Conservation (phyloP, 2,888 invertebrate species). For the Megastigmus dorsalis region DNA sequence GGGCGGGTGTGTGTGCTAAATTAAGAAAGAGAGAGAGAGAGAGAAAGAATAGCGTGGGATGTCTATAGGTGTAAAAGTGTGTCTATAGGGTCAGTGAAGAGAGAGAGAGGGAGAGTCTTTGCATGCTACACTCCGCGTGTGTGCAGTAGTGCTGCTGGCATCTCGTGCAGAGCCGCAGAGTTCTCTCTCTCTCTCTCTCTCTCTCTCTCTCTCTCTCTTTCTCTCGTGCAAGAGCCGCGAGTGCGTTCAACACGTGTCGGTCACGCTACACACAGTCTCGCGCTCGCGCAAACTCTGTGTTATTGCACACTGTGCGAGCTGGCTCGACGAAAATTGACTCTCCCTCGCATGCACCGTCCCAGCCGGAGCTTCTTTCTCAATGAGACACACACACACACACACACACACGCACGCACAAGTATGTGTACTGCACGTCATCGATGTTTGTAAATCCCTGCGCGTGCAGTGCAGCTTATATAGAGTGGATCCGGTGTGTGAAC, state of each 20-base stretch:
- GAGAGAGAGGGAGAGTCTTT: constrained; percentile 9
- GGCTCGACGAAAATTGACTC: constrained; percentile 4
- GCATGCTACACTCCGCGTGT: too few relatives aligned
- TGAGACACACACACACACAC: too few relatives aligned
- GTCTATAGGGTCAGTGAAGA: constrained; percentile 10
- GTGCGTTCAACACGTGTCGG: constrained; percentile 68
- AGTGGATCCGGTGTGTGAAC: too few relatives aligned
- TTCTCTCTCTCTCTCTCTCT: constrained; percentile 11
- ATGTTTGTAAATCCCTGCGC: too few relatives aligned
- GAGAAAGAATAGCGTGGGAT: not conserved
- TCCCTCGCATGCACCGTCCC: not conserved
- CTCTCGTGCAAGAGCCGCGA: too few relatives aligned
- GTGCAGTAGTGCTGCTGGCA: too few relatives aligned
- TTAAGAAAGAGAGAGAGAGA: not conserved
- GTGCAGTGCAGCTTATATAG: too few relatives aligned
- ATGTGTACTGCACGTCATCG: too few relatives aligned
- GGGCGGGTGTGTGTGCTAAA: not conserved
- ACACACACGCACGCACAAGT: not conserved
- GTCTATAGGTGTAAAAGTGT: too few relatives aligned
- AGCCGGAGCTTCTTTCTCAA: too few relatives aligned
- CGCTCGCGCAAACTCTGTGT: not conserved
- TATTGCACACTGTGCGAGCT: not conserved
- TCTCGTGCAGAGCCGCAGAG: constrained; percentile 1
- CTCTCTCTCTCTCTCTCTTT: constrained; percentile 8
- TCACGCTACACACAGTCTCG: constrained; percentile 57